A percentile compares a stretch with the other conserved stretches of the same genome.
These are phyloP conservation scores for Campoletis raptor DNA, from an alignment of 2,888 invertebrate species.

Conservation along the genomic window DNA sequence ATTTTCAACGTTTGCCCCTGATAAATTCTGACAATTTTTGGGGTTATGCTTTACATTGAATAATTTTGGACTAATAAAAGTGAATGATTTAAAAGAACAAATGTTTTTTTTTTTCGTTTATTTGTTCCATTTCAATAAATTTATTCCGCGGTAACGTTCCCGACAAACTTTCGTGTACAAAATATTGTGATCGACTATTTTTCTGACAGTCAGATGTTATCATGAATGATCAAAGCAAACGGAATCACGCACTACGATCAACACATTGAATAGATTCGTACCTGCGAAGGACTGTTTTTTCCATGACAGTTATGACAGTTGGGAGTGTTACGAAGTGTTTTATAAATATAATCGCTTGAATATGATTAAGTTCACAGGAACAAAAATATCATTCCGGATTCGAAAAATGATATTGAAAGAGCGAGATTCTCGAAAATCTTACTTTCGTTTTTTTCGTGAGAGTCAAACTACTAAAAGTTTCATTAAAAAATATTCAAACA, in stretches of 20 bases:
- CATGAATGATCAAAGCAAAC: neutral
- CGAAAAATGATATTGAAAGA: too few relatives aligned
- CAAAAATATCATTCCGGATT: too few relatives aligned
- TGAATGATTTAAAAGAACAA: neutral
- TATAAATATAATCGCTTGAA: neutral
- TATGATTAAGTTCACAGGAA: too few relatives aligned
- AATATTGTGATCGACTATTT: neutral
- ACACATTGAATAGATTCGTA: neutral
- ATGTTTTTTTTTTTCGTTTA: neutral
- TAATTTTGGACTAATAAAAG: neutral
- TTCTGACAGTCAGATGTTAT: neutral
- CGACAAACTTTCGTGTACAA: neutral
- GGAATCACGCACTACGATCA: slow-evolving; percentile 3
- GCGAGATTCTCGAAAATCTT: too few relatives aligned
- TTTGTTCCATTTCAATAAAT: neutral
- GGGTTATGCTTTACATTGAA: neutral
- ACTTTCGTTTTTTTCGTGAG: too few relatives aligned
- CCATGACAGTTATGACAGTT: neutral
- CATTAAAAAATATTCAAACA: too few relatives aligned
- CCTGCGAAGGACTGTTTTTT: neutral
- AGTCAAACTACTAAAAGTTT: too few relatives aligned
- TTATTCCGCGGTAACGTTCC: neutral
- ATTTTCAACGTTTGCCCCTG: neutral
- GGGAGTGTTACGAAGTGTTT: neutral
- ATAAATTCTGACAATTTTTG: neutral